Base-by-base conservation (phyloP, 2,888 invertebrate genomes). In the Platycheirus albimanus region DNA sequence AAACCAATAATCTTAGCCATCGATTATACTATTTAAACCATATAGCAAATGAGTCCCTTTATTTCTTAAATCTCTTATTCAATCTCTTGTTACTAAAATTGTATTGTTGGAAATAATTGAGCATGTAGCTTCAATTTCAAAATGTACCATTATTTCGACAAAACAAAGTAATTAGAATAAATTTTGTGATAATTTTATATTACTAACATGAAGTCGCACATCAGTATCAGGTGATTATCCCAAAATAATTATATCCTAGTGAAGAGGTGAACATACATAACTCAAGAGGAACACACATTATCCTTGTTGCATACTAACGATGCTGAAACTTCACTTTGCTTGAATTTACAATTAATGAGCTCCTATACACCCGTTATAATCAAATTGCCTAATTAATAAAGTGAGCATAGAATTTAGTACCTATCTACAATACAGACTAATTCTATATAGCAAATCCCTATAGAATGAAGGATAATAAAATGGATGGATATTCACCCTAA, bases 311-410 rank as follows among this genome's bases (percentile, higher is more conserved):
- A 15, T 28, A 24, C 8, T n/a, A 70, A 71, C 76, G 61, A 47
- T 36, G 15, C 38, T 19, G n/a, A 52, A 80, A 66, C 33, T 58
- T 52, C 76, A 47, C 47, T 71, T 66, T 49, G 24, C 24, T 58
- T 41, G 8, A 58, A 81, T 71, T 71, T 38, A 17, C 45, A 64
- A 45, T 71, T 52, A 76, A 81, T 71, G 66, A 81, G 56, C 38
- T 52, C 17, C 36, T 45, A 20, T 19, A 19, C 19, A 1, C 1
- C 15, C 76, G 13, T 66, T 61, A 71, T 41, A 67, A n/a, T 41
- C 41, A 41, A 45, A 52, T 67, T 45, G 52, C 24, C 63, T 67
- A 69, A 79, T 79, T 79, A 79, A 74, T 67, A 63, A 24, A 45
- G 15, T 36, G 43, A 36, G 15, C 10, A 30, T 5, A 13, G 10